Evolutionary conservation across 1,140 invertebrate species (phyloP).

Genomic region (Heterodera carotae): DNA sequence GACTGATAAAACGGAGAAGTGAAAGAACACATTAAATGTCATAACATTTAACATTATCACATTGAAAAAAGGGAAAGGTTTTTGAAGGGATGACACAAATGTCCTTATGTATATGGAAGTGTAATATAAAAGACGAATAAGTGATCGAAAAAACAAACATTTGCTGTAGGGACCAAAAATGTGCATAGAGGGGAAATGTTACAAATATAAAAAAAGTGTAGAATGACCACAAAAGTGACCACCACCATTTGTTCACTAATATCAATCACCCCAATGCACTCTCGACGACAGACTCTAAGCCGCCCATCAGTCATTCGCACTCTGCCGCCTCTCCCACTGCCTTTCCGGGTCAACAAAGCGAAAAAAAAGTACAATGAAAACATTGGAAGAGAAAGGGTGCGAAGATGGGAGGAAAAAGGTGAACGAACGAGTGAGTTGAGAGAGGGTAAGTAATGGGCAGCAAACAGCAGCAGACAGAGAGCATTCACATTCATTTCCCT

Average conservation of each 20-base stretch:
- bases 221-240: not conserved
- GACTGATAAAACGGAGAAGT: too few relatives aligned
- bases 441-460: not conserved
- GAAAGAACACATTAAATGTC: too few relatives aligned
- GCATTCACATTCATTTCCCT: not conserved
- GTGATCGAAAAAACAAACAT: too few relatives aligned
- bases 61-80: too few relatives aligned
- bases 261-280: not conserved
- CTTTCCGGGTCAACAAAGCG: not conserved
- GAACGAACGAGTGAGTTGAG: not conserved
- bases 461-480: not conserved
- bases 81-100: too few relatives aligned
- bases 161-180: too few relatives aligned
- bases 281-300: not conserved
- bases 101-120: too few relatives aligned
- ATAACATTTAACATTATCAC: too few relatives aligned
- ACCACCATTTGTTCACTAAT: not conserved
- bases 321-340: too few relatives aligned
- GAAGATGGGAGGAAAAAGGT: not conserved
- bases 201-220: too few relatives aligned
- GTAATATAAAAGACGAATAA: too few relatives aligned
- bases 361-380: not conserved
- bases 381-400: not conserved
- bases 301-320: too few relatives aligned
- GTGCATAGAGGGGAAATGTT: not conserved